Percentiles rank a stretch among this genome's conserved stretches.
These are phyloP conservation scores for Hypanus sabinus DNA, from an alignment of 2,113 vertebrate species.

Conservation along the genomic window DNA sequence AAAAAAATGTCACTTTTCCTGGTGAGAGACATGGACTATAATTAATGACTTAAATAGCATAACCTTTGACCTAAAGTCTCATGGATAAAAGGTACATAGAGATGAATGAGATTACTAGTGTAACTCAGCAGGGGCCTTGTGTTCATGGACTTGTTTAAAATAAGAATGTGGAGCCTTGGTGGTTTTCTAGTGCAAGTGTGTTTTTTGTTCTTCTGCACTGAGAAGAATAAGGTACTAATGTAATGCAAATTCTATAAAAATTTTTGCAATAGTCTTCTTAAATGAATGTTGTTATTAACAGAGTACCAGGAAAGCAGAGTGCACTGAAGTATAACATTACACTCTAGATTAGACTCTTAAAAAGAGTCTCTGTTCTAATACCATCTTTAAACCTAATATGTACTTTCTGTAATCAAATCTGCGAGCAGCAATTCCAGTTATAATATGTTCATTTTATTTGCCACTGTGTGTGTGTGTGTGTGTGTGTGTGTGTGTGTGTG, in stretches of 20 bases:
- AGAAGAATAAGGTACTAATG: not conserved
- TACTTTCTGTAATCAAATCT: not conserved
- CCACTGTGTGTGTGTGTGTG: too few species aligned
- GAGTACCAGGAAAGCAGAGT: not conserved
- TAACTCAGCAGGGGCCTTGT: constrained; percentile 13
- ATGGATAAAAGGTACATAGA: not conserved
- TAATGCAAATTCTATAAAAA: not conserved
- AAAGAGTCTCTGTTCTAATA: not conserved
- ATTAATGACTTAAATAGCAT: constrained; percentile 10
- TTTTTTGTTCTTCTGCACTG: not conserved
- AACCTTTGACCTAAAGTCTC: constrained; percentile 28
- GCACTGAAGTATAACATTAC: not conserved
- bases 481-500: not conserved
- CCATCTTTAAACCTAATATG: not conserved
- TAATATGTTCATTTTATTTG: not conserved
- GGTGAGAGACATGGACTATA: constrained; percentile 18
- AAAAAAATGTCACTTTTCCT: constrained; percentile 12
- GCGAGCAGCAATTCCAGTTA: not conserved
- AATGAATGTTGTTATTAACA: constrained; percentile 3
- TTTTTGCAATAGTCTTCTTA: not conserved
- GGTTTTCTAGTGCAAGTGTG: not conserved
- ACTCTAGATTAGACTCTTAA: not conserved
- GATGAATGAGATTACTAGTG: constrained; percentile 6
- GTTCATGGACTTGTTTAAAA: not conserved
- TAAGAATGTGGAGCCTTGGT: constrained; percentile 6